Evolutionary conservation across 2,113 vertebrate genomes (phyloP).

Genomic region (Prunella himalayana): DNA sequence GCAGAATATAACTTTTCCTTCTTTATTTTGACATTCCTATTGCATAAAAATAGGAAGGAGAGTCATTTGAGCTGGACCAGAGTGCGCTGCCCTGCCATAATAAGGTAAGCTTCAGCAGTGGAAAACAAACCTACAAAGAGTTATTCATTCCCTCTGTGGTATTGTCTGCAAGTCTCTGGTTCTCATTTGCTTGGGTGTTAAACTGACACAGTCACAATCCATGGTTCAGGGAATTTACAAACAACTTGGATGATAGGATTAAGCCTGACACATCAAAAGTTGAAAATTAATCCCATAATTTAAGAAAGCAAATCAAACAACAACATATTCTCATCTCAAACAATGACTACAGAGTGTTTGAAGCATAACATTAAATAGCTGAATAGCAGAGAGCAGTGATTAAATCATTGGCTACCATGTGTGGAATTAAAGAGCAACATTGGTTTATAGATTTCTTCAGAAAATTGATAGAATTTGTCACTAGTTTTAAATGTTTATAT

Average conservation of each 20-base stretch:
- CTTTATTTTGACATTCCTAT: slow-evolving; percentile 4
- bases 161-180: neutral
- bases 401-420: neutral
- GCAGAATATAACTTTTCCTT: neutral
- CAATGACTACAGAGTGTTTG: neutral
- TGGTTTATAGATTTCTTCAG: neutral
- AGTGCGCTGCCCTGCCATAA: neutral
- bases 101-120: neutral
- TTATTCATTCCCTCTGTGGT: neutral
- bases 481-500: neutral
- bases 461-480: neutral
- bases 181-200: neutral
- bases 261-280: neutral
- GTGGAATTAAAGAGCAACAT: neutral
- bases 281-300: neutral
- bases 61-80: neutral
- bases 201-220: neutral
- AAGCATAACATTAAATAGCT: neutral
- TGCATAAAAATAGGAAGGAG: neutral
- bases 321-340: neutral
- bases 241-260: neutral
- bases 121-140: neutral
- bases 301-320: neutral
- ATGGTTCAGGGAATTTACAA: neutral
- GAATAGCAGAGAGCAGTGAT: neutral